Conservation (phyloP, 1,140 invertebrate species). For the Camponotus vicinus region DNA sequence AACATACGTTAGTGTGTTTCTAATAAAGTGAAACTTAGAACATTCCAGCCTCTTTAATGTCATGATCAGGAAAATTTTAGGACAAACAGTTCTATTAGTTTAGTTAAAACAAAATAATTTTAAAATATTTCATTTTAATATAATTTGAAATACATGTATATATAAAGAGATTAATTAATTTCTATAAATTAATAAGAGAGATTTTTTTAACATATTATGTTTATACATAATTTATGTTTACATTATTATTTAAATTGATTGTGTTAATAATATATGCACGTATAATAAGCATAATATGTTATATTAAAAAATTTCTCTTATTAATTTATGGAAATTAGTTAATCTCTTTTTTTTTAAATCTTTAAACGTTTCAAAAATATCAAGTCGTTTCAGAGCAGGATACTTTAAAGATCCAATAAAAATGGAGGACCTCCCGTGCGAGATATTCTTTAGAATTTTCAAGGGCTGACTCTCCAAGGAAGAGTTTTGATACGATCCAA, state of each 20-base stretch:
- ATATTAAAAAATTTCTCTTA: neutral
- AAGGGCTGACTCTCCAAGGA: slow-evolving; percentile 56
- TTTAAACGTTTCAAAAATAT: slow-evolving; percentile 23
- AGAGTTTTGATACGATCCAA: slow-evolving; percentile 64
- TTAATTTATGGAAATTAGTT: neutral
- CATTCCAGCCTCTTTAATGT: slow-evolving; percentile 3
- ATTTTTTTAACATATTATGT: no score
- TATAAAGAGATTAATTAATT: no score
- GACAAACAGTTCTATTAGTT: neutral
- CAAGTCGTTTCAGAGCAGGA: neutral
- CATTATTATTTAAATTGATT: neutral
- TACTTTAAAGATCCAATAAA: slow-evolving; percentile 17
- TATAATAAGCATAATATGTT: neutral
- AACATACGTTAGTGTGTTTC: slow-evolving; percentile 19
- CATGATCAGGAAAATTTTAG: neutral
- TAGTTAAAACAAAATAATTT: neutral
- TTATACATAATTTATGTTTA: no score
- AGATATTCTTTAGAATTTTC: slow-evolving; percentile 60
- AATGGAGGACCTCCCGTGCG: slow-evolving; percentile 38
- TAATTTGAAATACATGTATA: neutral
- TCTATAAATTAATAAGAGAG: no score
- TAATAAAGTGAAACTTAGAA: slow-evolving; percentile 1
- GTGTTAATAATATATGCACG: slow-evolving; percentile 5
- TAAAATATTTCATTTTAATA: neutral
- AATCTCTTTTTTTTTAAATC: neutral